Base-by-base conservation (phyloP, 2,113 vertebrate species). In the Furnarius figulus region DNA sequence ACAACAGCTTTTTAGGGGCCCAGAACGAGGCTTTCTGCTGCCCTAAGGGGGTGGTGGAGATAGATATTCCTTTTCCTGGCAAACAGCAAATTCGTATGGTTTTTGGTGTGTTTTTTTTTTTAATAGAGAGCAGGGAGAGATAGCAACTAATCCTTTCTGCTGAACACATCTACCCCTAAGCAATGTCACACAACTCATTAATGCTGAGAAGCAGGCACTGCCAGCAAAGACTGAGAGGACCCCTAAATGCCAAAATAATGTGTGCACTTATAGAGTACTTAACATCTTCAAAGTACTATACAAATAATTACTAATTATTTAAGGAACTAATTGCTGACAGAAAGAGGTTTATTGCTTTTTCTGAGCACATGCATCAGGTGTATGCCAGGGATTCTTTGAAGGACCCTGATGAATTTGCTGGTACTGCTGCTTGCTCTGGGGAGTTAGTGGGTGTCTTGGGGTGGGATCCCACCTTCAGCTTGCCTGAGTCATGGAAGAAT, bases 301-400 rank as follows among this genome's bases (percentile, higher is more conserved):
- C 55, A 76, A 87, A 80, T 79, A 91, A 90, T 90, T 94, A 58
- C n/a, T 82, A 91, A 74, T 88, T 91, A 73, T 83, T 89, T 92
- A 79, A 90, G 47, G 46, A 91, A 73, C 44, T 77, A 90, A 91
- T 82, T 94, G 87, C 62, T 66, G 70, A 70, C 33, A 62, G 74
- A 68, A 77, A 85, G 55, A 55, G 65, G 15, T n/a, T 92, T 79
- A 10, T n/a, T 39, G 11, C 6, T 79, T 84, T 87, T 92, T 47
- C 70, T 50, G 56, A 85, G 63, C 49, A 21, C 12, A 2, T 10
- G 47, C 8, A 13, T 11, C 30, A 25, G 15, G 40, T 33, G 25
- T 31, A 11, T 24, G 31, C 55, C 67, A 74, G 47, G 28, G 24
- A 73, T 65, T 18, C 49, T 84, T 30, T 40, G 66, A 77, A 86